Conservation (phyloP, 2,888 invertebrate genomes). For the Adelognathus sp. region DNA sequence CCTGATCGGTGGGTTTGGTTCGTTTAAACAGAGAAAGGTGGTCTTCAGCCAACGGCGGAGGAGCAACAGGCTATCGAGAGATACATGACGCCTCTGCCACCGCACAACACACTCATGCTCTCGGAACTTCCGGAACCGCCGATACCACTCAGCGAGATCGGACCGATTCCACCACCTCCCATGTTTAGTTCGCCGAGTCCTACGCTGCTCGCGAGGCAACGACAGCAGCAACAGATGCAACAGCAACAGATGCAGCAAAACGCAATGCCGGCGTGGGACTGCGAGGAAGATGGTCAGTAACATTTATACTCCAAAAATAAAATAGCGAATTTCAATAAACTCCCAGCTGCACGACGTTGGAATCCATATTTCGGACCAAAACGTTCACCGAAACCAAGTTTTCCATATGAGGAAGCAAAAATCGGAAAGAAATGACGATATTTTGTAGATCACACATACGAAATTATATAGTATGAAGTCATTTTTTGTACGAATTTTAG, state of each 20-base stretch:
- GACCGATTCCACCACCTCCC: conserved; percentile 96
- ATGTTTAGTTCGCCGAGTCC: conserved; percentile 97
- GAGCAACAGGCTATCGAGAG: conserved; percentile 77
- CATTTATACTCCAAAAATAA: too few species aligned
- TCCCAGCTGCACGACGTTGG: too few species aligned
- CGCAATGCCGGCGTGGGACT: conserved; percentile 81
- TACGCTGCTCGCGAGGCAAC: conserved; percentile 84
- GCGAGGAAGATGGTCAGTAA: conserved; percentile 86
- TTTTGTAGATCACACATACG: neutral
- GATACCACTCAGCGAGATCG: conserved; percentile 95
- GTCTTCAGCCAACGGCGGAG: conserved; percentile 71
- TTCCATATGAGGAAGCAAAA: too few species aligned
- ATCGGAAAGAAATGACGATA: too few species aligned
- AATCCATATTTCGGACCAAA: too few species aligned
- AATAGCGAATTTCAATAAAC: too few species aligned
- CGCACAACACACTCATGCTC: conserved; percentile 85
- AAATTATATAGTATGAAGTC: neutral
- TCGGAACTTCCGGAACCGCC: conserved; percentile 96
- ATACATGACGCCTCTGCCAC: conserved; percentile 74
- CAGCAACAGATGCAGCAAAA: conserved; percentile 37
- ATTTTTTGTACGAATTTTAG: neutral
- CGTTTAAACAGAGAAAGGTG: conserved; percentile 73
- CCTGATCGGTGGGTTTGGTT: neutral
- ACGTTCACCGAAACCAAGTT: too few species aligned
- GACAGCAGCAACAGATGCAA: conserved; percentile 58